Evolutionary conservation across 2,113 vertebrate genomes (phyloP).

Genomic region (Centropus bengalensis): DNA sequence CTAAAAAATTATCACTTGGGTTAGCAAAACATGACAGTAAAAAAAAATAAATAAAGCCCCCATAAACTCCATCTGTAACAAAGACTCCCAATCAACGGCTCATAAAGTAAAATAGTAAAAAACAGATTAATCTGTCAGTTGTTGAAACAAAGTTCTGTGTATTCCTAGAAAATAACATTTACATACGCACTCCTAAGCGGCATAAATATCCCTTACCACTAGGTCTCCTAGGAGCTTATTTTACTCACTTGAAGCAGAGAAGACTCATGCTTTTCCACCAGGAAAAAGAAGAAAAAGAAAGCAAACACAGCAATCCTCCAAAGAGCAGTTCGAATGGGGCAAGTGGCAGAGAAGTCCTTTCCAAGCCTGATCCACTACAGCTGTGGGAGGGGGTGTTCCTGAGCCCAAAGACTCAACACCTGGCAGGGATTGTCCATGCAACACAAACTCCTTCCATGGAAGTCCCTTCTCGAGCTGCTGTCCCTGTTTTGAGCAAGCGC

Average conservation of each 20-base stretch:
- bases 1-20: neutral
- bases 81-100: neutral
- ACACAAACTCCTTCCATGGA: neutral
- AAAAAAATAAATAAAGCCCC: neutral
- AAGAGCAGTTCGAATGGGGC: neutral
- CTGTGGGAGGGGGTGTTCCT: neutral
- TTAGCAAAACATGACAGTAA: neutral
- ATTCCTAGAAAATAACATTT: neutral
- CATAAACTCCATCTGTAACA: neutral
- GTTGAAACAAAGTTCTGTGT: neutral
- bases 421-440: neutral
- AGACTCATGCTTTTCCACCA: neutral
- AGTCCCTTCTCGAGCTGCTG: neutral
- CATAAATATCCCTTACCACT: neutral
- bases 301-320: rapidly evolving
- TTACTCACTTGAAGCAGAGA: neutral
- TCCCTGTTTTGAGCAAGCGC: neutral
- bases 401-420: neutral
- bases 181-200: rapidly evolving
- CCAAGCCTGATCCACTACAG: neutral
- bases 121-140: neutral
- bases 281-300: neutral
- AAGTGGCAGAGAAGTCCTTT: neutral
- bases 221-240: rapidly evolving
- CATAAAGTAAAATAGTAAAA: neutral